Base-by-base conservation (phyloP, 1,140 invertebrate species). In the Drosophila watanabei region DNA sequence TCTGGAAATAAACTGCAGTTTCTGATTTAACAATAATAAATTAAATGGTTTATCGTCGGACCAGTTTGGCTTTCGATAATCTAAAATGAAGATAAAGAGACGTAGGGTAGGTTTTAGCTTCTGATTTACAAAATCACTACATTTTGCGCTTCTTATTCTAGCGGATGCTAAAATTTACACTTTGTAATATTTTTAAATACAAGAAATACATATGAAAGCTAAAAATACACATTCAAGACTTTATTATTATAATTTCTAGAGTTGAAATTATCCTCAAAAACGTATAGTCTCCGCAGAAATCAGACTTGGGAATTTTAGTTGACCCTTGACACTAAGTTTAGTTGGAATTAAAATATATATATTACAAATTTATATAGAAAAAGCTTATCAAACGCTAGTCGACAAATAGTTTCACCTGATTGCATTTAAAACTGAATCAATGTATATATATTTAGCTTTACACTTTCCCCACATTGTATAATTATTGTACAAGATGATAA, bases 401-500 rank as follows among this genome's bases (percentile, higher is more conserved):
- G 16, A 13, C n/a, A 11, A 8, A 13, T 28, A 28, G 24, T 32
- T 41, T 24, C 46, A 76, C 39, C 41, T 60, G 75, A 65, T 66
- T 77, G 46, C 28, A 24, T 18, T 66, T 20, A 66, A 52, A 32
- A 18, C 35, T 60, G 13, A 48, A 45, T 76, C n/a, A 3, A 56
- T 18, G 9, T 32, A 18, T 10, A 32, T 33, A 30, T 33, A 33
- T 60, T 51, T 20, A 49, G 16, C 62, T 43, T 11, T 11, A 28
- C 72, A 54, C 20, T 66, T 58, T 51, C 37, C 32, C 6, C n/a
- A 18, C 43, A 78, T 89, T 88, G 81, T 86, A 89, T 88, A 84
- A 85, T 89, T 75, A 68, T 75, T 71, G 60, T 52, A 54, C 59
- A 46, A 49, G 58, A 37, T 52, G 61, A 63, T 68, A 82, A 64